Evolutionary conservation across 2,888 invertebrate genomes (phyloP).

Genomic region (Polietes domitor): DNA sequence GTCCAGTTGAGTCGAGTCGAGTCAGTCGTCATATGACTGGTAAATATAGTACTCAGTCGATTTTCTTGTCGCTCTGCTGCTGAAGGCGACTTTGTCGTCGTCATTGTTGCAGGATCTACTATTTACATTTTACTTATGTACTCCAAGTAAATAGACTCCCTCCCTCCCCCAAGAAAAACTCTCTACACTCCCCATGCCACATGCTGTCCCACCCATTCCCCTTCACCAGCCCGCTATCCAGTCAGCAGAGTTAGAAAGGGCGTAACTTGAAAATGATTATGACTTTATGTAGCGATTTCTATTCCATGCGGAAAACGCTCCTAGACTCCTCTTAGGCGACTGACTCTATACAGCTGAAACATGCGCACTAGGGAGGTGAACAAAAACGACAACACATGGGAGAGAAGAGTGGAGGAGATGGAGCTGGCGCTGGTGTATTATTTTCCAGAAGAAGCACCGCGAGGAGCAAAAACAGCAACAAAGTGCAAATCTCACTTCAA

Average conservation of each 20-base stretch:
- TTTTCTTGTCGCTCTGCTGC: slow-evolving; percentile 10
- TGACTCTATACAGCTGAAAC: slow-evolving; percentile 42
- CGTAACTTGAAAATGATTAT: slow-evolving; percentile 53
- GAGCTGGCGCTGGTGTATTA: no score
- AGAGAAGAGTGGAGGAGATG: no score
- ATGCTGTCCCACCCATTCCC: no score
- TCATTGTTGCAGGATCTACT: not conserved
- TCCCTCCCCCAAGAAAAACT: not conserved
- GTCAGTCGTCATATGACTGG: slow-evolving; percentile 35
- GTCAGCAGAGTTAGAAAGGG: slow-evolving; percentile 56
- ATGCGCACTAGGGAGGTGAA: slow-evolving; percentile 49
- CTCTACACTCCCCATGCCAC: no score
- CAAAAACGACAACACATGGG: not conserved
- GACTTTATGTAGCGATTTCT: slow-evolving; percentile 25
- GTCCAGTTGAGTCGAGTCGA: not conserved
- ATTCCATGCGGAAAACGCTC: slow-evolving; percentile 30
- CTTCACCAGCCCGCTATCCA: not conserved
- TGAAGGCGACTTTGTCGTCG: not conserved
- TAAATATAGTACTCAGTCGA: slow-evolving; percentile 55
- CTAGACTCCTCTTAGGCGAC: slow-evolving; percentile 44
- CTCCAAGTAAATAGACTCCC: slow-evolving; percentile 33
- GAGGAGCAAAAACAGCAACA: slow-evolving; percentile 30
- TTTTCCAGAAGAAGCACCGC: not conserved
- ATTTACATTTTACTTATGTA: slow-evolving; percentile 58
- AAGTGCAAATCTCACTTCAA: slow-evolving; percentile 54